Base-by-base conservation (phyloP, 2,888 invertebrate genomes). In the Pecten maximus region DNA sequence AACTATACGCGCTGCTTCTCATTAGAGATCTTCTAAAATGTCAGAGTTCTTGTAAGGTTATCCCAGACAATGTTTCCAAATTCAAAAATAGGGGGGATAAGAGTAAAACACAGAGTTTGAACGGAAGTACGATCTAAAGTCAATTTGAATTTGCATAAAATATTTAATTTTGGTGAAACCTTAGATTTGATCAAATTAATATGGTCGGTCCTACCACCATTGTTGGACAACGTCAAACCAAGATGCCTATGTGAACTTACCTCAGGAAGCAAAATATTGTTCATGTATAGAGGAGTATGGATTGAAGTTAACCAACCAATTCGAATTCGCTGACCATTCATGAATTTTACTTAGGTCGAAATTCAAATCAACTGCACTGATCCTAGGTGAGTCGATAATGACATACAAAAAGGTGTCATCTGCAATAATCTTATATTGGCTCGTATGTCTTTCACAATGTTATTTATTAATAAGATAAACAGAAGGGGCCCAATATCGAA, bases 321-420 rank as follows among this genome's bases (percentile, higher is more conserved):
- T 15, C 6, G 50, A 50, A 15, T 50, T 50, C 50, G 16, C 16
- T 50, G 40, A 88, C 88, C 88, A 88, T 23, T 12, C 28, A 40
- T 88, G 88, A 40, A 40, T 40, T 88, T 40, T 40, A 44, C n/a
- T n/a, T 3, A 88, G 40, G n/a, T 88, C 40, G 15, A 8, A 40
- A 88, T 88, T 88, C n/a, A 88, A n/a, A 40, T 0, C n/a, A 19
- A 40, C n/a, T 40, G 40, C 40, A 23, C 40, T 28, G n/a, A 12
- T 88, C 28, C 16, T 40, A 23, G 88, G 40, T 40, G 15, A 16
- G 40, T 40, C 23, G 40, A 88, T n/a, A 88, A 88, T 88, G n/a
- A 88, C 40, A 15, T 40, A 88, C 40, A 40, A 40, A n/a, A n/a
- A 88, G 40, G 88, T 88, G 88, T 88, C 88, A 88, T 88, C 40